phyloP scores from a whole-genome alignment of 2,888 invertebrate species.

The Drosophila falleni region DNA sequence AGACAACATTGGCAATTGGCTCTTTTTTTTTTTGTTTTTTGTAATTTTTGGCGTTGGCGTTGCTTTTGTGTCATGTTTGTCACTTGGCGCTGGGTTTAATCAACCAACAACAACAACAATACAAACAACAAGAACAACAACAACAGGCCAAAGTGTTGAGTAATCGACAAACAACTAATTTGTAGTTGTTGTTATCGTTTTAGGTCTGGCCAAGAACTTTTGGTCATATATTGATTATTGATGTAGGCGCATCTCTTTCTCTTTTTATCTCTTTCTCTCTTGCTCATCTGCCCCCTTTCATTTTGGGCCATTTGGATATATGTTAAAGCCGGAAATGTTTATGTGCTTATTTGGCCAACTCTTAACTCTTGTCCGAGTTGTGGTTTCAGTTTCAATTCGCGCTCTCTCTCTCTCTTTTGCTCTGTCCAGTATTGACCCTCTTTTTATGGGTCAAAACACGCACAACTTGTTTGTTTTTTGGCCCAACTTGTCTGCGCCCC shows the following conservation, averaged over 20 bases:
- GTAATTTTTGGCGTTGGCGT: constrained; percentile 35
- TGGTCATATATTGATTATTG: constrained; percentile 42
- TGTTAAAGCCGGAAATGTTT: constrained; percentile 68
- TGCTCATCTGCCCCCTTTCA: constrained; percentile 10
- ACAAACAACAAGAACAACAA: constrained; percentile 3
- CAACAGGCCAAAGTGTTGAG: constrained; percentile 26
- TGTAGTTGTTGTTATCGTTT: constrained; percentile 4
- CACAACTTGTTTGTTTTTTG: constrained; percentile 27
- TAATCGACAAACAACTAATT: constrained; percentile 22
- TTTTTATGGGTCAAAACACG: constrained; percentile 28
- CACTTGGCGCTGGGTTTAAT: constrained; percentile 46
- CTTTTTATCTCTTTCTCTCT: constrained; percentile 1
- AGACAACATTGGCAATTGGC: constrained; percentile 1
- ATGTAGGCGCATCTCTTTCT: constrained; percentile 1
- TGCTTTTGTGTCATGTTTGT: constrained; percentile 35
- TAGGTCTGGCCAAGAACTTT: constrained; percentile 24
- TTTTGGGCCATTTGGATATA: constrained; percentile 27
- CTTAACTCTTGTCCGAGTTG: constrained; percentile 8
- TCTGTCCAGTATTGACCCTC: background rate
- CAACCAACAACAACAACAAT: constrained; percentile 29
- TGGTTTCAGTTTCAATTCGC: background rate
- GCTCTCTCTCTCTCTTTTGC: background rate
- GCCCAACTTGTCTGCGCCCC: constrained; percentile 9
- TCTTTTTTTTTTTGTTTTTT: constrained; percentile 4
- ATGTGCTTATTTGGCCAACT: constrained; percentile 47